A percentile compares a stretch with the other conserved stretches of the same genome.
Evolutionary conservation across 1,140 invertebrate species (phyloP).

Genomic region (Dryas iulia): DNA sequence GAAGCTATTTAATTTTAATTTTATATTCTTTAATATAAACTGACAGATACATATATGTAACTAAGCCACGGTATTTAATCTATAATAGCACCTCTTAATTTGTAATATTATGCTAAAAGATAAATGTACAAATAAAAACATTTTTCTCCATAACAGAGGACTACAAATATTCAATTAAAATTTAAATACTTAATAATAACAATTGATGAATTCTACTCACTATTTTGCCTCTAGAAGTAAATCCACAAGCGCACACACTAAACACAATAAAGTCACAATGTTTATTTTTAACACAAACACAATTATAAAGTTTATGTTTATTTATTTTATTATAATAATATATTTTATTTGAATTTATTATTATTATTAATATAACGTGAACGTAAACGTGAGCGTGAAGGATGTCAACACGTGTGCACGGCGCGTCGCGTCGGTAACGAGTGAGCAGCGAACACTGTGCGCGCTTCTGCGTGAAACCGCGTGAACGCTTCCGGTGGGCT

Average conservation of each 20-base stretch:
- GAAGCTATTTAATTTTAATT: too few relatives aligned
- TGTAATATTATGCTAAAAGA: too few relatives aligned
- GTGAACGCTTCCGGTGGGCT: constrained; percentile 23
- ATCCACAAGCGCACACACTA: neutral
- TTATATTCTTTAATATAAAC: too few relatives aligned
- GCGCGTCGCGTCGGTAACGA: constrained; percentile 23
- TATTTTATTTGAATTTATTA: neutral
- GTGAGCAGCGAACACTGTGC: too few relatives aligned
- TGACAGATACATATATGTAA: too few relatives aligned
- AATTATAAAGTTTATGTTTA: neutral
- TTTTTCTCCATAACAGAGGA: too few relatives aligned
- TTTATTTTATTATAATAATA: neutral
- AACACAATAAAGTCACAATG: neutral
- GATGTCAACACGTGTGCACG: constrained; percentile 4
- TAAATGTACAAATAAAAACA: too few relatives aligned
- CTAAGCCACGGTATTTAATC: too few relatives aligned
- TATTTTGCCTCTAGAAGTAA: neutral
- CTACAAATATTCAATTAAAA: too few relatives aligned
- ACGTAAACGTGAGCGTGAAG: neutral
- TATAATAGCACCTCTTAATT: too few relatives aligned
- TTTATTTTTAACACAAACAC: neutral
- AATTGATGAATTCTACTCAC: neutral
- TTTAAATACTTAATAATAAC: neutral
- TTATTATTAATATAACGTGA: neutral
- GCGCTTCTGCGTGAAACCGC: neutral